Base-by-base conservation (phyloP, 2,113 vertebrate genomes). In the Apistogramma diplotaenia region DNA sequence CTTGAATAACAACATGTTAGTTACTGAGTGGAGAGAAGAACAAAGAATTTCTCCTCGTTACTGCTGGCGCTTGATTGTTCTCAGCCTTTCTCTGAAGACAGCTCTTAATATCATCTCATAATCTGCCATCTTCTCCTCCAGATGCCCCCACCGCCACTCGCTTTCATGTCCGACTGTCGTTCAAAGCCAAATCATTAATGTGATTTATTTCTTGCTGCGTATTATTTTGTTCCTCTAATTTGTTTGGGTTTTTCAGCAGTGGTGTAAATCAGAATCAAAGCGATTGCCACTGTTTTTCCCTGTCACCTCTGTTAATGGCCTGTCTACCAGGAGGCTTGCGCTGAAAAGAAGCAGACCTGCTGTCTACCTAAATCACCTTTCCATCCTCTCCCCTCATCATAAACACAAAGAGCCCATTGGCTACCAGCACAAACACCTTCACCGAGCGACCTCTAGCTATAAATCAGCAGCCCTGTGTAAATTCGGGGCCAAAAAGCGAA, bases 231-330 rank as follows among this genome's bases (percentile, higher is more conserved):
- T 91, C 89, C 82, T 90, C 89, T 92, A 92, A 93, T 94, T 93
- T 94, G 89, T 92, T 93, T 94, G 88, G 86, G 79, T 91, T 90
- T 92, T 91, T 89, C 85, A 86, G 87, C 82, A 65, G 15, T 82
- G 83, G 84, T 80, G 92, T 91, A 92, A 93, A 93, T 95, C 93
- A 91, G 87, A 93, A 92, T 94, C 91, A 93, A 94, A 94, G 90
- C 65, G 8, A 31, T 91, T 89, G 86, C 88, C 88, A 78, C 85
- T 33, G 90, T 86, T 86, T 94, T 90, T 93, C 85, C 62, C 81
- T 77, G 91, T 92, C 94, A 93, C 90, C 91, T 93, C 91, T 83
- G 90, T 82, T 93, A 93, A 94, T 93, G 90, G 89, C 78, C 90
- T 87, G 86, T 86, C 88, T 78, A 46, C 79, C 84, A n/a, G 87